These are phyloP conservation scores for Plutomurus gul DNA, from an alignment of 1,140 invertebrate species.

Conservation along the genomic window DNA sequence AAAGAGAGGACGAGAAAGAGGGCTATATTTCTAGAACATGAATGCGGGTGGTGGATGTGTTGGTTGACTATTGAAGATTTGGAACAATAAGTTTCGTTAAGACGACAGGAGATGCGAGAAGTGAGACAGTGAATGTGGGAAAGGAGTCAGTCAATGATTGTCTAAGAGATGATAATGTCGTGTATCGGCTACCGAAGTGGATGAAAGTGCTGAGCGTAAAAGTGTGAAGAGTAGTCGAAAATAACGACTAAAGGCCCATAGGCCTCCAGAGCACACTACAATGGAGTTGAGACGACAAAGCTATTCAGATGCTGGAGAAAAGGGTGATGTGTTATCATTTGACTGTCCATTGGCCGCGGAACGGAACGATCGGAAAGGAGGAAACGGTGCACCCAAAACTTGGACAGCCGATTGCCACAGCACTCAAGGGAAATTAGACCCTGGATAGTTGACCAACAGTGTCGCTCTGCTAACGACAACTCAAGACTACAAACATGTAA, in stretches of 20 bases:
- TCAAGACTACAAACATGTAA: constrained; percentile 47
- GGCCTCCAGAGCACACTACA: background rate
- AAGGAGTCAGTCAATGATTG: constrained; percentile 12
- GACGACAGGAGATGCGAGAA: background rate
- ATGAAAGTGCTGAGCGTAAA: background rate
- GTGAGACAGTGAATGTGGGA: background rate
- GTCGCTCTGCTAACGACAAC: constrained; percentile 25
- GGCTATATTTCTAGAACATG: no score
- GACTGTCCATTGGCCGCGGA: constrained; percentile 40
- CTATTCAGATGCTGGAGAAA: constrained; percentile 19
- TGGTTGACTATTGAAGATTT: background rate
- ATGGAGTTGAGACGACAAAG: background rate
- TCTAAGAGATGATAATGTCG: constrained; percentile 18
- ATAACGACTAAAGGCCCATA: background rate
- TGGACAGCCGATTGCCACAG: constrained; percentile 46
- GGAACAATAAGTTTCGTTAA: background rate
- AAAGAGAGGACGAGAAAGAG: no score
- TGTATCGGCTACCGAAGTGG: background rate
- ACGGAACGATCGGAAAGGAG: constrained; percentile 36
- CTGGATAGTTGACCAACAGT: constrained; percentile 48
- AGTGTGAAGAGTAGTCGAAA: background rate
- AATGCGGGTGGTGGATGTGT: background rate
- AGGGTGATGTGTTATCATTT: constrained; percentile 46
- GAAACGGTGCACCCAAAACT: constrained; percentile 45
- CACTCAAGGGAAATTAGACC: constrained; percentile 55